Conservation (phyloP, 2,113 vertebrate genomes). For the Gavialis gangeticus region DNA sequence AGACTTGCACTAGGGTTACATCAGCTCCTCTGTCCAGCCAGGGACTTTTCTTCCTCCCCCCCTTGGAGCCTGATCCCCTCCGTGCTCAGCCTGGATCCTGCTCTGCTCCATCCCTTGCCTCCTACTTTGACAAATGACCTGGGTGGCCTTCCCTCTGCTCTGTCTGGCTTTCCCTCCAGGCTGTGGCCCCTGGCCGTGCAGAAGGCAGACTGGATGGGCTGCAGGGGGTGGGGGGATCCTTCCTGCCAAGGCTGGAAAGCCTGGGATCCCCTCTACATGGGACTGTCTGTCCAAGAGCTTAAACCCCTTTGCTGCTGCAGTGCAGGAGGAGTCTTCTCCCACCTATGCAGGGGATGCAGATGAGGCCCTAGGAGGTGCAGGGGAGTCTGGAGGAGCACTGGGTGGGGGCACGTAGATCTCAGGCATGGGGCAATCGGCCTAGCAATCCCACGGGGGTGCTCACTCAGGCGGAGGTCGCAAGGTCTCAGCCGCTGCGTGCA, state of each 20-base stretch:
- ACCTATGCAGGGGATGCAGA: not conserved
- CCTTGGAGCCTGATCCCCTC: not conserved
- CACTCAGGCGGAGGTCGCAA: not conserved
- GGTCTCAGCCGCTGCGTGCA: not conserved
- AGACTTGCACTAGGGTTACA: not conserved
- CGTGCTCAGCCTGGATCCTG: too few relatives aligned
- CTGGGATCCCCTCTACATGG: not conserved
- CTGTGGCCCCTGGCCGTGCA: too few relatives aligned
- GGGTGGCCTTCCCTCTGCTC: not conserved
- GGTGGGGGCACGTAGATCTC: not conserved
- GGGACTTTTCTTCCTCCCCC: not conserved
- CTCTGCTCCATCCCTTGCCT: too few relatives aligned
- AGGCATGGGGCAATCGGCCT: not conserved
- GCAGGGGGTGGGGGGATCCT: not conserved
- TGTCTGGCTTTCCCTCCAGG: not conserved
- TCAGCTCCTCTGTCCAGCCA: not conserved
- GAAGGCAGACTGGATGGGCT: too few relatives aligned
- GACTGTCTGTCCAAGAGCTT: not conserved
- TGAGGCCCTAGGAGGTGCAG: not conserved
- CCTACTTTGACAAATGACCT: not conserved
- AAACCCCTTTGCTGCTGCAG: not conserved
- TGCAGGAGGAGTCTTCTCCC: not conserved
- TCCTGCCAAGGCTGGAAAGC: not conserved
- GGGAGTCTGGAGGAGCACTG: not conserved
- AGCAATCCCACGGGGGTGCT: not conserved